These are phyloP conservation scores for Silvanus unidentatus DNA, from an alignment of 2,888 invertebrate species.

Conservation along the genomic window DNA sequence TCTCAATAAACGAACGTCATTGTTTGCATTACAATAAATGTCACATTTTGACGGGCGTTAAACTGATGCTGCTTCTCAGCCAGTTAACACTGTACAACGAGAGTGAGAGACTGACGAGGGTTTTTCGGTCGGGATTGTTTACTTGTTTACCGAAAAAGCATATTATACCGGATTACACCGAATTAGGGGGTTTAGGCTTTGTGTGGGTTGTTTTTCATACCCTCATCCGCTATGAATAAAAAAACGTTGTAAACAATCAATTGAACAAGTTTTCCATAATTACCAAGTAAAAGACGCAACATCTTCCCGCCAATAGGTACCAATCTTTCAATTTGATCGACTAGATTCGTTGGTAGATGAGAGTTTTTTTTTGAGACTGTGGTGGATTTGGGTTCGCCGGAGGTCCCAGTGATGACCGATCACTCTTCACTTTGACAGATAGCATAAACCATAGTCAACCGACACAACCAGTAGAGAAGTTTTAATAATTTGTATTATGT, in stretches of 20 bases:
- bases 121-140: background rate
- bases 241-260: no score
- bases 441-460: conserved; percentile 40
- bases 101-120: conserved; percentile 22
- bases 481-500: no score
- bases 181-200: no score
- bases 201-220: no score
- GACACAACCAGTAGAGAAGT: conserved; percentile 21
- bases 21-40: conserved; percentile 31
- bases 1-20: background rate
- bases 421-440: conserved; percentile 46
- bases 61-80: conserved; percentile 35
- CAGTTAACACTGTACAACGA: conserved; percentile 23
- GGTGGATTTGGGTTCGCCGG: conserved; percentile 21
- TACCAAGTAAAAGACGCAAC: no score
- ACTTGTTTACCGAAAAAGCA: background rate
- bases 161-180: conserved; percentile 24
- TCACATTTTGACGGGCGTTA: conserved; percentile 41
- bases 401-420: conserved; percentile 43
- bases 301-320: no score
- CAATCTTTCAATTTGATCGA: no score
- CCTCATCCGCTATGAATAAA: no score
- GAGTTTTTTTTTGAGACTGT: no score
- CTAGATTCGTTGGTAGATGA: no score
- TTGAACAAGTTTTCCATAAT: no score